Percentiles rank a stretch among this genome's conserved stretches.
These are phyloP conservation scores for Caradrina clavipalpis DNA, from an alignment of 2,888 invertebrate species.

Conservation along the genomic window DNA sequence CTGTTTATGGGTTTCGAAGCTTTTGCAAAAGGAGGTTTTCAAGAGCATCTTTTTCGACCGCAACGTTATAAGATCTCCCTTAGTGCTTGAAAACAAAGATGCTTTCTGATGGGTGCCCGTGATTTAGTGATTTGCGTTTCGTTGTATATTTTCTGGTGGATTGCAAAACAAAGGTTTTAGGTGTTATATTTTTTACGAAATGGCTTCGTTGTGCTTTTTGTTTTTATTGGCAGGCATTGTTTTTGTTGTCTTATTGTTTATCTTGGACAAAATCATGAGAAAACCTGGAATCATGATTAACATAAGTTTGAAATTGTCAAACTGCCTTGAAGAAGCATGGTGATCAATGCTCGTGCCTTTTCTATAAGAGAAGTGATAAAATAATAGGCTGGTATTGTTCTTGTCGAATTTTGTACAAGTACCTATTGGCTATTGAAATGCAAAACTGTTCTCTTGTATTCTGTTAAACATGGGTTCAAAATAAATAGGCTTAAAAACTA, in stretches of 20 bases:
- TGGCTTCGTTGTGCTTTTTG: constrained; percentile 24
- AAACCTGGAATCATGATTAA: no score
- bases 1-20: constrained; percentile 2
- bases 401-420: not conserved
- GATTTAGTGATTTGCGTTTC: constrained; percentile 83
- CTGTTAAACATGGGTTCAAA: no score
- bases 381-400: constrained; percentile 31
- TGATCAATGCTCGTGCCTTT: no score
- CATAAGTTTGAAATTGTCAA: no score
- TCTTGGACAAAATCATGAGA: no score
- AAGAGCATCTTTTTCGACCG: constrained; percentile 82
- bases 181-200: constrained; percentile 50
- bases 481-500: not conserved
- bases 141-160: constrained; percentile 59
- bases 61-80: constrained; percentile 86
- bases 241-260: not conserved
- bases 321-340: no score
- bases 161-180: constrained; percentile 61
- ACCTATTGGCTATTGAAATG: constrained; percentile 1
- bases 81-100: constrained; percentile 87
- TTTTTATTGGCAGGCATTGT: constrained; percentile 45
- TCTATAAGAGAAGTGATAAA: no score
- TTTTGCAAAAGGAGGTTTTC: constrained; percentile 68
- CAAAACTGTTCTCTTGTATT: not conserved
- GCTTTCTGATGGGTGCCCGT: constrained; percentile 79